Base-by-base conservation (phyloP, 1,140 invertebrate genomes). In the Macrocentrus cingulum region DNA sequence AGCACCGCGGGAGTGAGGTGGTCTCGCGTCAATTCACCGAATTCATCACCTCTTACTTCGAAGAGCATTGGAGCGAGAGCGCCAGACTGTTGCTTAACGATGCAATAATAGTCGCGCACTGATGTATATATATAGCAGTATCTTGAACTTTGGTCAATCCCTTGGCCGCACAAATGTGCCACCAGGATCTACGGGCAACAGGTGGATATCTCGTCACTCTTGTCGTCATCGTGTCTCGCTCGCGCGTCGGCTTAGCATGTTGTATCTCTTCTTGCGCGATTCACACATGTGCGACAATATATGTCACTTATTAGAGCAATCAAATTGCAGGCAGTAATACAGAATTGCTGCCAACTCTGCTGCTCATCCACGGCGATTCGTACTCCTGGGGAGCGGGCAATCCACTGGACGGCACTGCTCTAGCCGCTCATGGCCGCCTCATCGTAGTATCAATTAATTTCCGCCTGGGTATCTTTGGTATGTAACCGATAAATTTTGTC, bases 361-460 rank as follows among this genome's bases (percentile, higher is more conserved):
- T 98, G 15, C 95, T 93, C 75, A 88, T 98, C 50, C 95, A 98
- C 75, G 95, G 95, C 13, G 94, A 97, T 75, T 95, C 91, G 7
- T 96, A 91, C 78, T 90, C 95, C 68, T 96, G 92, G 88, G 94
- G 93, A 74, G 90, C 92, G 8, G 94, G 95, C 45, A 96, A 96
- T 82, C 87, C 92, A 3, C 95, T 97, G 76, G 94, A 98, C 77
- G 95, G 94, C 53, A 94, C 91, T 52, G 88, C 94, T 20, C 81
- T 98, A 44, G 91, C 94, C 53, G 90, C 92, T 56, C 88, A 92
- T 67, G 91, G 95, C 57, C 89, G 92, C 72, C 87, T 98, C 69
- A 91, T 99, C 70, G 94, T 99, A 59, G 91, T 98, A 71, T 95
- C 95, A 65, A 89, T 99, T 71, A 99, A 99, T 84, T 99, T 97